Evolutionary conservation across 2,888 invertebrate genomes (phyloP).

Genomic region (Scaptomyza tumidula): DNA sequence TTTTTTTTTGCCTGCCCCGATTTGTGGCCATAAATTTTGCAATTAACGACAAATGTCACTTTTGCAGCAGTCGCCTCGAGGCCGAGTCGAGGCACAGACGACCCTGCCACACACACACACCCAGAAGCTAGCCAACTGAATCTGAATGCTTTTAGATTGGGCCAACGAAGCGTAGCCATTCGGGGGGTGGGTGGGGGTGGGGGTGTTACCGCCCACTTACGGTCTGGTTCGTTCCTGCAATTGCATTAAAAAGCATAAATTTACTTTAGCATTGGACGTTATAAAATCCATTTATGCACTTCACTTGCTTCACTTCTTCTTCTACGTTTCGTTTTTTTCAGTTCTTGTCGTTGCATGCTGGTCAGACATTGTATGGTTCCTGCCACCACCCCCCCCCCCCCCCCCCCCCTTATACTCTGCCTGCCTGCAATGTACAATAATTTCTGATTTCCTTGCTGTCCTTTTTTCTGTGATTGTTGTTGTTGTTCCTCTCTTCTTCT

Average conservation of each 20-base stretch:
- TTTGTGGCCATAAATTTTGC: slow-evolving; percentile 75
- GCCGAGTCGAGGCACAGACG: slow-evolving; percentile 48
- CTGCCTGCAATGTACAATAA: slow-evolving; percentile 77
- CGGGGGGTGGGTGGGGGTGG: too few species aligned
- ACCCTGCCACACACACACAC: background rate
- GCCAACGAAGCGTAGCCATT: slow-evolving; percentile 59
- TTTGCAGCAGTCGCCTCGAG: slow-evolving; percentile 57
- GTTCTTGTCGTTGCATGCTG: slow-evolving; percentile 65
- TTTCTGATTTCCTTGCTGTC: slow-evolving; percentile 75
- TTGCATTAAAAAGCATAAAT: slow-evolving; percentile 81
- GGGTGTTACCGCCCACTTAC: slow-evolving; percentile 61
- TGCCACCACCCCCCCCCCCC: background rate
- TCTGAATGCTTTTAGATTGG: slow-evolving; percentile 66
- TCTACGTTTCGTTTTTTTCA: background rate
- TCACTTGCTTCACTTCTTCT: slow-evolving; percentile 66
- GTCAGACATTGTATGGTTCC: slow-evolving; percentile 57
- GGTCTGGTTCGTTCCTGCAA: slow-evolving; percentile 79
- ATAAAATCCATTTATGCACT: slow-evolving; percentile 81
- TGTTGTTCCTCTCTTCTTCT: slow-evolving; percentile 16
- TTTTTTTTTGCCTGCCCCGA: slow-evolving; percentile 36
- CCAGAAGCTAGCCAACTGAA: background rate
- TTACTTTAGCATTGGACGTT: slow-evolving; percentile 79
- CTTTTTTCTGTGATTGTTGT: slow-evolving; percentile 44
- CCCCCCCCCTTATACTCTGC: background rate
- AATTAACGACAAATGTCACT: slow-evolving; percentile 81